Evolutionary conservation across 2,113 vertebrate genomes (phyloP).

Genomic region (Cettia cetti): DNA sequence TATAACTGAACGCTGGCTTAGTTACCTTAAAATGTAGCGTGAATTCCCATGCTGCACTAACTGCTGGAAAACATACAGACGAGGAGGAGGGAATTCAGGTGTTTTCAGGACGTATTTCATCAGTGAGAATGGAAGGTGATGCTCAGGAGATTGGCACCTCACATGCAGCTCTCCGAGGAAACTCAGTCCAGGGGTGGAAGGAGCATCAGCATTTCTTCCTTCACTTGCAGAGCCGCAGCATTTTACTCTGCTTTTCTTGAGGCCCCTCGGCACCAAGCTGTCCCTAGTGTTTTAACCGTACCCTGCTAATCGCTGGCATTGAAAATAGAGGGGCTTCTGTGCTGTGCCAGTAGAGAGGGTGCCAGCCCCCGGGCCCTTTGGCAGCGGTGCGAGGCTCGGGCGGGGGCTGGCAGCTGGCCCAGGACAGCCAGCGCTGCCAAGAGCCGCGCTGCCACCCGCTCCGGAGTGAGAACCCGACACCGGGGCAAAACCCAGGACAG

Average conservation of each 20-base stretch:
- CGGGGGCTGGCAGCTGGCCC: background rate
- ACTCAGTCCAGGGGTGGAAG: background rate
- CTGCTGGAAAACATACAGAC: background rate
- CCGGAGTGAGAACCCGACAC: background rate
- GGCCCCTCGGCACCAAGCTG: background rate
- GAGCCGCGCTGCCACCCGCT: background rate
- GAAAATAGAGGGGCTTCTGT: background rate
- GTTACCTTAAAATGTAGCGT: background rate
- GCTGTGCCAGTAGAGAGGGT: background rate
- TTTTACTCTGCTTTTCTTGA: background rate
- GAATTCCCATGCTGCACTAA: background rate
- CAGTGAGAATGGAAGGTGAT: background rate
- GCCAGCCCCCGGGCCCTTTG: background rate
- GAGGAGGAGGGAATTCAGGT: background rate
- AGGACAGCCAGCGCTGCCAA: background rate
- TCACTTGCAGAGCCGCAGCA: background rate
- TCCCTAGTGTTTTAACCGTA: background rate
- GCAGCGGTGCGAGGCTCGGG: rapidly evolving
- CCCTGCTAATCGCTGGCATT: background rate
- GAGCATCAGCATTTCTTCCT: background rate
- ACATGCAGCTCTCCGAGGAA: background rate
- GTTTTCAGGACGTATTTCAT: background rate
- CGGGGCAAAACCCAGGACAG: background rate
- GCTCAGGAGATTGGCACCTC: background rate
- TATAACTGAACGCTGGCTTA: background rate